Conservation (phyloP, 2,113 vertebrate genomes). For the Delphinus delphis region DNA sequence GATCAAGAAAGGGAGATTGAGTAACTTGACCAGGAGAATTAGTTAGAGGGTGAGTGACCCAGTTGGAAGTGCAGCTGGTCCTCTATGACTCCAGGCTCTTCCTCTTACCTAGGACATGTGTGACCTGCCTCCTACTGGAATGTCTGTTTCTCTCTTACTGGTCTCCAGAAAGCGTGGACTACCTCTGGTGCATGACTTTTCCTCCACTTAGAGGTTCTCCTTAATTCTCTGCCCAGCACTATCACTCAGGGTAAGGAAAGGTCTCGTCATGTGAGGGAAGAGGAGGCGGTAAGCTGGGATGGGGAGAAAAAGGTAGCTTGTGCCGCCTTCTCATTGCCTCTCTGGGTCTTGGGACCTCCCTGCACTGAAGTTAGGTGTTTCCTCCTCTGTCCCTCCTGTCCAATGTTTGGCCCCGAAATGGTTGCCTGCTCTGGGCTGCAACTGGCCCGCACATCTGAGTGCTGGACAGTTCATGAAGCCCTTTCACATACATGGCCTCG, state of each 20-base stretch:
- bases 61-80: background rate
- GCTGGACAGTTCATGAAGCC: background rate
- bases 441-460: background rate
- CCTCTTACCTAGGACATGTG: background rate
- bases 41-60: background rate
- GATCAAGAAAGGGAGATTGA: background rate
- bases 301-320: background rate
- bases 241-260: background rate
- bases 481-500: background rate
- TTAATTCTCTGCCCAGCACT: background rate
- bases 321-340: background rate
- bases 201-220: background rate
- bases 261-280: background rate
- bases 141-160: background rate
- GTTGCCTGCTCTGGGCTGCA: background rate
- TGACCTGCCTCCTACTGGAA: background rate
- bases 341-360: background rate
- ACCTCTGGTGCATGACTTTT: background rate
- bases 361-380: background rate
- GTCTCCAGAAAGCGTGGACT: background rate
- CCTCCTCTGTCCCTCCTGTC: background rate
- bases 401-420: background rate
- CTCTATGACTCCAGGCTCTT: background rate
- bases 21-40: background rate
- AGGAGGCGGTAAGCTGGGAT: background rate